Evolutionary conservation across 2,888 invertebrate genomes (phyloP), one percentile per base, ranked within the genome.

Genomic region (Drosophila kanekoi): DNA sequence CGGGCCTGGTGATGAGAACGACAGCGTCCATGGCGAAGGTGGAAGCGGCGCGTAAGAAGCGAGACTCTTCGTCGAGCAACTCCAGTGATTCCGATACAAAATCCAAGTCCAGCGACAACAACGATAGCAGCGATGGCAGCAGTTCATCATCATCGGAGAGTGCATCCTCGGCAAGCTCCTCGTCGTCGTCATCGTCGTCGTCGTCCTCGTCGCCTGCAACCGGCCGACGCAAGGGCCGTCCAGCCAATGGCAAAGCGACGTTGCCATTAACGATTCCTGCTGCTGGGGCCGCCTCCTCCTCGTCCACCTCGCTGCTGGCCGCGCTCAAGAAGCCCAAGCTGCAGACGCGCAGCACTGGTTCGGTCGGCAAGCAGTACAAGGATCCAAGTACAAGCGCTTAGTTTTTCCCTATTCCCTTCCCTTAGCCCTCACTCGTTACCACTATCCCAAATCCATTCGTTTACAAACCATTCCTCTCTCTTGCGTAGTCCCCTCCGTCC

Each of bases 341-440:
- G 58, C 58, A 75, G 49, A 58, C 82, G 66, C 90, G 90, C 49
- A 68, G 83, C 52, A 45, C 69, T 14, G 54, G 35, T 18, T 54
- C 58, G 20, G 28, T 23, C 38, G 74, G 67, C 53, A 92, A 91
- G 70, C 88, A 91, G 81, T 90, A 91, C 72, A 81, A 87, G 72
- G 92, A 92, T 89, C 89, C 92, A 92, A 92, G 92, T 92, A 92
- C 82, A 69, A 70, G 41, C 56, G 40, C 43, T 38, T 65, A 53
- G 13, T 20, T 44, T 18, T 5, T 18, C 8, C 32, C n/a, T 4
- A 11, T 32, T 3, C 10, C 33, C 14, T 6, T 6, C 5, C 5
- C 32, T 10, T 10, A 10, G 3, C 2, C 11, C 1, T 5, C n/a
- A 2, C 33, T 4, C 10, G n/a, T 4, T 14, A 16, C 35, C 8